A percentile compares a stretch with the other conserved stretches of the same genome.
Evolutionary conservation across 2,888 invertebrate species (phyloP).

Genomic region (Drosophila macrospina): DNA sequence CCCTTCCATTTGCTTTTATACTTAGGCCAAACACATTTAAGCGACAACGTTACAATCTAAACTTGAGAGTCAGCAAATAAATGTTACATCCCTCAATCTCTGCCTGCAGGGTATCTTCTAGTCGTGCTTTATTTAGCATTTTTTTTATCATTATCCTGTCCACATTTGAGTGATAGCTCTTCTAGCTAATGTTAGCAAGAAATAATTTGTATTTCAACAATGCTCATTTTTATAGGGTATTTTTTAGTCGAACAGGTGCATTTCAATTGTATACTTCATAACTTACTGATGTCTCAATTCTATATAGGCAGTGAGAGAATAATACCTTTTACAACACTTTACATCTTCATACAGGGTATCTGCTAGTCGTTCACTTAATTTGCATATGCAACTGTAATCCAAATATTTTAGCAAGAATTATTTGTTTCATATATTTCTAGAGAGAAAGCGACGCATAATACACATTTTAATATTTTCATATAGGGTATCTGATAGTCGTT

Average conservation of each 20-base stretch:
- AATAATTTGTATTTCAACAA: neutral
- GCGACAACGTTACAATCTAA: neutral
- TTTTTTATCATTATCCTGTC: neutral
- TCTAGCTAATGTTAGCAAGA: neutral
- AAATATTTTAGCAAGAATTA: no score
- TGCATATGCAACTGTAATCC: no score
- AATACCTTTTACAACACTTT: no score
- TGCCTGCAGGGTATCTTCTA: neutral
- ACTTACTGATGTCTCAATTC: no score
- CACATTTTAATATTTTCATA: no score
- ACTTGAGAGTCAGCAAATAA: neutral
- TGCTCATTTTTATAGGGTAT: neutral
- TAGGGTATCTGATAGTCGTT: neutral
- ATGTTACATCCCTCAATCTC: neutral
- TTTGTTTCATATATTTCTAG: no score
- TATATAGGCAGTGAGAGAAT: no score
- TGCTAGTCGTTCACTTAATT: no score
- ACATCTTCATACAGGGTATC: no score
- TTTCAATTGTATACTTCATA: neutral
- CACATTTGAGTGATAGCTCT: neutral
- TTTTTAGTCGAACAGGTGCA: neutral
- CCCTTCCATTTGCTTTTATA: neutral
- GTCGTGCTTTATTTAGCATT: no score
- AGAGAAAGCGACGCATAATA: no score
- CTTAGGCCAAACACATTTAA: neutral